A percentile compares a stretch with the other conserved stretches of the same genome.
Conservation (phyloP, 2,888 invertebrate genomes). For the Xestia ashworthii region DNA sequence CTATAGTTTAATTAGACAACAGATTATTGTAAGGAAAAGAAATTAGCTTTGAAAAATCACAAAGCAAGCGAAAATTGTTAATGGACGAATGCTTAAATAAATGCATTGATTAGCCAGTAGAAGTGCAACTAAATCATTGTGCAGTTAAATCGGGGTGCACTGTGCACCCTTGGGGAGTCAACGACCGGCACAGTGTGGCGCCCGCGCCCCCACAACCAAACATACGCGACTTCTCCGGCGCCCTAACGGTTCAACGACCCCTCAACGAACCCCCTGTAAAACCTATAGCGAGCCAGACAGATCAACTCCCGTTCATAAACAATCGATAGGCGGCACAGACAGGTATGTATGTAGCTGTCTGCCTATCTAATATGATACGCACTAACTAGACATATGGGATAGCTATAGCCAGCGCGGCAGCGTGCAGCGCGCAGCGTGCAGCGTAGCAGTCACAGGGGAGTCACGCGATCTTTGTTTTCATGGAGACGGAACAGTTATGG, state of each 20-base stretch:
- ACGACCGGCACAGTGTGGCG: conserved; percentile 84
- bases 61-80: not conserved
- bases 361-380: conserved; percentile 28
- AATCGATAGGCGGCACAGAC: conserved; percentile 58
- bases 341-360: conserved; percentile 39
- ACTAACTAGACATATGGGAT: conserved; percentile 19
- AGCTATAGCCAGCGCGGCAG: not conserved
- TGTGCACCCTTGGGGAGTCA: conserved; percentile 80
- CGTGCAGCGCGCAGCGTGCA: not conserved
- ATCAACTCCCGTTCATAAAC: conserved; percentile 70
- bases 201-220: conserved; percentile 79
- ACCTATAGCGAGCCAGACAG: conserved; percentile 72
- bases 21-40: not conserved
- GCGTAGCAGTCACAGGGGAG: conserved; percentile 13
- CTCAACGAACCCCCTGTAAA: conserved; percentile 76
- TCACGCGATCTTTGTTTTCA: conserved; percentile 43
- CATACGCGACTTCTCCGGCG: conserved; percentile 80
- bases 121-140: conserved; percentile 79
- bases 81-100: not conserved
- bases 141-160: conserved; percentile 75
- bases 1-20: not conserved
- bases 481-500: conserved; percentile 27
- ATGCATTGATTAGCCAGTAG: conserved; percentile 10
- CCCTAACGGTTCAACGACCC: conserved; percentile 87
- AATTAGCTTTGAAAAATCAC: not conserved